Evolutionary conservation across 2,113 vertebrate genomes (phyloP).

Genomic region (Peromyscus maniculatus): DNA sequence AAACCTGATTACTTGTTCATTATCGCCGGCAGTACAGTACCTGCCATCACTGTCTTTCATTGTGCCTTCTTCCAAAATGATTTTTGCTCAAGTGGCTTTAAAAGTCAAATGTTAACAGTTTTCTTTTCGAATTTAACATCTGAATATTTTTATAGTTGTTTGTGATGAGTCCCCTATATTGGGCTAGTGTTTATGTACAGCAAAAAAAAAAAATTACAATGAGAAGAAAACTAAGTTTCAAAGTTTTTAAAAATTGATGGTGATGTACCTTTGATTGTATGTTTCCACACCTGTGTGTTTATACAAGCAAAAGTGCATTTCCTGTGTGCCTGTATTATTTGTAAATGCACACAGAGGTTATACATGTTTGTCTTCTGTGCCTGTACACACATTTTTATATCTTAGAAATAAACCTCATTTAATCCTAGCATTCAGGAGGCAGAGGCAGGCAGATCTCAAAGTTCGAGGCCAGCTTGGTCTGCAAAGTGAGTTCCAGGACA

Average conservation of each 20-base stretch:
- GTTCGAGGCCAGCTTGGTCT: too few species aligned
- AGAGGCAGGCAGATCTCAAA: too few species aligned
- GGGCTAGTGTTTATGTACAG: conserved; percentile 50
- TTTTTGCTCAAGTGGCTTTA: conserved; percentile 43
- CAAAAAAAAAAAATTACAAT: conserved; percentile 46
- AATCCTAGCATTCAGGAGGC: too few species aligned
- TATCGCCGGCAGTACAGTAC: background rate
- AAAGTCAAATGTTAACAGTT: conserved; percentile 28
- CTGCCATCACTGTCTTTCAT: conserved; percentile 6
- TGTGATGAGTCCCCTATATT: conserved; percentile 20
- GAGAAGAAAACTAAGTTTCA: conserved; percentile 32
- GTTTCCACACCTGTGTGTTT: conserved; percentile 27
- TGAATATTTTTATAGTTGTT: background rate
- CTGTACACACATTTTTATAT: background rate
- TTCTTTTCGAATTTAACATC: background rate
- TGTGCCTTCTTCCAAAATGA: conserved; percentile 30
- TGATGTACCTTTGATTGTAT: conserved; percentile 43
- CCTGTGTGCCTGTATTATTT: background rate
- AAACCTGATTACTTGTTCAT: conserved; percentile 51
- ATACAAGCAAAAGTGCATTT: conserved; percentile 21
- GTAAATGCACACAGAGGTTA: background rate
- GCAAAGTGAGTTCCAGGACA: too few species aligned
- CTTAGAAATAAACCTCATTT: background rate
- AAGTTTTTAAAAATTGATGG: conserved; percentile 68
- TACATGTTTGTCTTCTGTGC: background rate